Evolutionary conservation across 37 sponge, comb jelly and placozoan genomes (phyloP).

Genomic region (Diacarnus erythraeanus): DNA sequence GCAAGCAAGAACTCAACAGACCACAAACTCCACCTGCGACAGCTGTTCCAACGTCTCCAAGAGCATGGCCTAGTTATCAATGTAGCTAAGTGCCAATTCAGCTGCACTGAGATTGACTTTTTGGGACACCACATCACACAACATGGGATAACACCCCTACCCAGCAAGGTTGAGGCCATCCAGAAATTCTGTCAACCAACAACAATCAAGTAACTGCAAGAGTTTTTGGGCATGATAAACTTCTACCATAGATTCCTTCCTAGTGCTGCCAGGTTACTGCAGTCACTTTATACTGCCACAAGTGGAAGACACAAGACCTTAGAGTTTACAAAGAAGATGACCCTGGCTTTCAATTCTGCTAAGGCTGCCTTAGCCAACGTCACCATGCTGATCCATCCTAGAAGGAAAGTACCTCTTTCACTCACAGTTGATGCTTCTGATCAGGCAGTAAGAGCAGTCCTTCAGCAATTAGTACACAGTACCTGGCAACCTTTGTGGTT

Average conservation of each 20-base stretch:
- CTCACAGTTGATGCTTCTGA: neutral
- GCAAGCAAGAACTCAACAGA: conserved; percentile 15
- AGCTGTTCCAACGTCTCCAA: conserved; percentile 30
- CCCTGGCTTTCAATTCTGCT: neutral
- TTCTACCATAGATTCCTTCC: conserved; percentile 33
- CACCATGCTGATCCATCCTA: conserved; percentile 8
- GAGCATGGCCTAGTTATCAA: conserved; percentile 35
- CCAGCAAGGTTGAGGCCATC: conserved; percentile 34
- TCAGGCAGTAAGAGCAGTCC: conserved; percentile 1
- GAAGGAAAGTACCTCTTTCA: neutral
- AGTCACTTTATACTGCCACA: conserved; percentile 18
- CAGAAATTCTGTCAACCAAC: conserved; percentile 20
- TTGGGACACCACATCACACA: conserved; percentile 33
- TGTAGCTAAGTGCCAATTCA: conserved; percentile 30
- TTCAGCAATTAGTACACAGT: neutral
- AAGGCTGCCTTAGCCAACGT: conserved; percentile 17
- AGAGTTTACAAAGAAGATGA: neutral
- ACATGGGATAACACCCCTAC: conserved; percentile 26
- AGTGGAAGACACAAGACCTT: conserved; percentile 10
- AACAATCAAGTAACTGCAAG: conserved; percentile 21
- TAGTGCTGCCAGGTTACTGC: conserved; percentile 22
- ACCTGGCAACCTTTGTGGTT: neutral
- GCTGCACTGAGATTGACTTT: conserved; percentile 20
- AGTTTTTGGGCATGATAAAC: conserved; percentile 37
- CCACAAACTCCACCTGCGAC: conserved; percentile 28